These are phyloP conservation scores for Etheostoma cragini DNA, from an alignment of 2,113 vertebrate genomes.

Conservation along the genomic window DNA sequence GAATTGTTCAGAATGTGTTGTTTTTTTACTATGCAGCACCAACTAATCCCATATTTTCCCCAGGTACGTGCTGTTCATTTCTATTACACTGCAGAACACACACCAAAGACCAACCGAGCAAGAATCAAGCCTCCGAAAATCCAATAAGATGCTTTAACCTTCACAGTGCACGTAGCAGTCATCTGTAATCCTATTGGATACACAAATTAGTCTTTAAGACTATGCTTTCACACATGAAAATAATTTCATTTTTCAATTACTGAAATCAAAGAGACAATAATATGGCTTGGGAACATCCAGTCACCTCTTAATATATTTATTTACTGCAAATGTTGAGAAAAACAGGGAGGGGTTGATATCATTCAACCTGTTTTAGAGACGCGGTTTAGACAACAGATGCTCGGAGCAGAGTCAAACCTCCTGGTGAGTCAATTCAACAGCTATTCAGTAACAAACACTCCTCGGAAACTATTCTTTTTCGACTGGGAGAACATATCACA, in stretches of 20 bases:
- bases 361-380: slow-evolving; percentile 10
- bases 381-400: background rate
- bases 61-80: slow-evolving; percentile 18
- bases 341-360: slow-evolving; percentile 20
- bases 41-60: slow-evolving; percentile 26
- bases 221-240: slow-evolving; percentile 63
- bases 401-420: background rate
- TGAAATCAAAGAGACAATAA: slow-evolving; percentile 60
- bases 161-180: slow-evolving; percentile 65
- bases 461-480: background rate
- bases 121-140: slow-evolving; percentile 63
- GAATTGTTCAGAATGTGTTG: slow-evolving; percentile 1
- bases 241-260: slow-evolving; percentile 72
- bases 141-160: slow-evolving; percentile 70
- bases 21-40: slow-evolving; percentile 10
- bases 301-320: slow-evolving; percentile 24
- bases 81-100: slow-evolving; percentile 43
- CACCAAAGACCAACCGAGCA: slow-evolving; percentile 44
- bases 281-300: slow-evolving; percentile 49
- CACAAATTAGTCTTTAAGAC: slow-evolving; percentile 68
- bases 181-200: slow-evolving; percentile 68
- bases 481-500: background rate
- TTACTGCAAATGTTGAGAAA: slow-evolving; percentile 26
- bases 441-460: background rate
- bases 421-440: background rate